Evolutionary conservation across 2,113 vertebrate genomes (phyloP).

Genomic region (Corythornis cristatus): DNA sequence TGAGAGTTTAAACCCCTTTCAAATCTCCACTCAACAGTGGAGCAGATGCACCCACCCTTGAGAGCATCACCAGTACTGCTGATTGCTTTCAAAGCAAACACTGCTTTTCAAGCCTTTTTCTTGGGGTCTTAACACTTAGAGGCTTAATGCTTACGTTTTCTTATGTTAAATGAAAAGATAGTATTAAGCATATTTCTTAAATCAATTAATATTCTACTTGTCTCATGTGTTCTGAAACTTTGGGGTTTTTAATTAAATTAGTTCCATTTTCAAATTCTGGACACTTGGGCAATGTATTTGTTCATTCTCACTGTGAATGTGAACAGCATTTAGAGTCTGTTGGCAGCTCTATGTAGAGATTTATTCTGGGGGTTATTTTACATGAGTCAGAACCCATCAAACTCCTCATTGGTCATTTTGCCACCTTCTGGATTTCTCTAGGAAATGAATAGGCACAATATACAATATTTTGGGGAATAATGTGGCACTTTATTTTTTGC

Average conservation of each 20-base stretch:
- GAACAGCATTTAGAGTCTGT: not conserved
- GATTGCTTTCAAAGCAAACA: not conserved
- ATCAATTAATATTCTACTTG: not conserved
- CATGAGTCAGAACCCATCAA: not conserved
- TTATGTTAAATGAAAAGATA: not conserved
- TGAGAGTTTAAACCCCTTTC: not conserved
- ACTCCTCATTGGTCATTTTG: not conserved
- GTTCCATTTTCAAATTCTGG: not conserved
- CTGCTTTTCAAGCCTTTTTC: not conserved
- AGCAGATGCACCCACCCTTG: accelerated
- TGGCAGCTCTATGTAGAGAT: not conserved
- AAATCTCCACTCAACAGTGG: not conserved
- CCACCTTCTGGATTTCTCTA: not conserved
- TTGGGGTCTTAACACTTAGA: not conserved
- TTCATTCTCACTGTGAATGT: not conserved
- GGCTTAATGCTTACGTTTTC: not conserved
- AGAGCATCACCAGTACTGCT: not conserved
- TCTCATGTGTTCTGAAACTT: not conserved
- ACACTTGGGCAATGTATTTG: not conserved
- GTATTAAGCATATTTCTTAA: not conserved
- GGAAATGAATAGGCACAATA: not conserved
- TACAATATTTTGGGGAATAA: not conserved
- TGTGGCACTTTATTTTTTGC: not conserved
- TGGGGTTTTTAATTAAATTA: accelerated
- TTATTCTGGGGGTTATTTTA: not conserved